Evolutionary conservation across 2,888 invertebrate species (phyloP).

Genomic region (Dolomedes plantarius): DNA sequence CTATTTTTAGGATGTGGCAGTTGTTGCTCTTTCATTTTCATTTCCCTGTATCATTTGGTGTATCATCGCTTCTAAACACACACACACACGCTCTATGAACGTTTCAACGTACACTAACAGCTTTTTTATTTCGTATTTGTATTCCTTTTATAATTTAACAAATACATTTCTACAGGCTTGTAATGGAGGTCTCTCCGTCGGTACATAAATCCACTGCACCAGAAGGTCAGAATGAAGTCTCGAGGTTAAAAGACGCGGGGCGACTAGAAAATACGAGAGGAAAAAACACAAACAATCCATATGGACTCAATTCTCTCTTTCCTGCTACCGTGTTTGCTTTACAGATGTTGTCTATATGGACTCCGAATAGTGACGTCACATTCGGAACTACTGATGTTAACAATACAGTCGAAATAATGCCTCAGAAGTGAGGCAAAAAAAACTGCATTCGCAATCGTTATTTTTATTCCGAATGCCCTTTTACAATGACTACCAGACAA

Average conservation of each 20-base stretch:
- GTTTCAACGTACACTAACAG: no score
- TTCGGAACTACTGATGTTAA: background rate
- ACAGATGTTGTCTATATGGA: conserved; percentile 10
- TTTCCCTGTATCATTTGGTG: no score
- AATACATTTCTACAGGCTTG: background rate
- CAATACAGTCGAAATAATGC: conserved; percentile 5
- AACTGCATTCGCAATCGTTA: background rate
- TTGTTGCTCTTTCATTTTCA: no score
- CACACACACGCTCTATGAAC: no score
- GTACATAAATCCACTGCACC: background rate
- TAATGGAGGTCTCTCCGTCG: background rate
- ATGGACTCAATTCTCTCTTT: background rate
- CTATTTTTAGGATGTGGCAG: no score
- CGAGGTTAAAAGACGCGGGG: background rate
- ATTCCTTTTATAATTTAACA: no score
- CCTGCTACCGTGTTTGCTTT: background rate
- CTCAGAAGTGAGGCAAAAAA: background rate
- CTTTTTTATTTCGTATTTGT: no score
- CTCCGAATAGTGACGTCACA: background rate
- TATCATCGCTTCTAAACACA: no score
- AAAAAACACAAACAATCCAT: conserved; percentile 9
- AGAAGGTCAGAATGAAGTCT: background rate
- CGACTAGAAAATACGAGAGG: background rate
- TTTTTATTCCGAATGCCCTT: conserved; percentile 3
- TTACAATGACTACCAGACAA: background rate